These are phyloP conservation scores for Bellardia pandia DNA, from an alignment of 2,888 invertebrate species.

Conservation along the genomic window DNA sequence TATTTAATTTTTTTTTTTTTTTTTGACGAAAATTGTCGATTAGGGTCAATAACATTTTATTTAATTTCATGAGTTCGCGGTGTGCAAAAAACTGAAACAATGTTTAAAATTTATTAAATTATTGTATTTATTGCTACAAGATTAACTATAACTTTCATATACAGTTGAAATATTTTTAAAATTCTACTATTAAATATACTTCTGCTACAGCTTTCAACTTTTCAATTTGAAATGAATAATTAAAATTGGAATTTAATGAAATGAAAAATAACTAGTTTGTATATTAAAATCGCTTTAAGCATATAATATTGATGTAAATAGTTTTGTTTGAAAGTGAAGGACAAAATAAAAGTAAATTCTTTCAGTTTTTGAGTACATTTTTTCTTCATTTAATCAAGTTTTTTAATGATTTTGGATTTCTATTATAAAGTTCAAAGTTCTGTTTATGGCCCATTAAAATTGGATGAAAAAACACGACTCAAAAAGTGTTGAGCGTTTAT, in stretches of 20 bases:
- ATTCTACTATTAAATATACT: not conserved
- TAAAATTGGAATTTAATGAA: not conserved
- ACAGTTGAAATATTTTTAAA: not conserved
- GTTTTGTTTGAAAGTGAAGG: not conserved
- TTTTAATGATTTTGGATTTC: not conserved
- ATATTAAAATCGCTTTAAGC: constrained; percentile 2
- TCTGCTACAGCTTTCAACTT: not conserved
- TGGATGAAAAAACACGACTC: no score
- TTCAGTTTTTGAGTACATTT: not conserved
- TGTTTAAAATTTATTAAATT: constrained; percentile 12
- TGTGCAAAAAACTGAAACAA: constrained; percentile 18
- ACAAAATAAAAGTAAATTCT: not conserved
- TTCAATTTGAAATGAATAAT: not conserved
- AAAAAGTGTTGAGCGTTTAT: no score
- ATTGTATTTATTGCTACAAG: constrained; percentile 9
- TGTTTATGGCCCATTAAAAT: no score
- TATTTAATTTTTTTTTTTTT: constrained; percentile 25
- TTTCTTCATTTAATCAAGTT: not conserved
- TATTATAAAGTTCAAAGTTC: no score
- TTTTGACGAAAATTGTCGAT: constrained; percentile 34
- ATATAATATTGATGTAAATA: not conserved
- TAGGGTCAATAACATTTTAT: constrained; percentile 52
- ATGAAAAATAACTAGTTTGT: not conserved
- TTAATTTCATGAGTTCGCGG: constrained; percentile 28
- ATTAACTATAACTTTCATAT: constrained; percentile 43